Evolutionary conservation across 2,888 invertebrate genomes (phyloP).

Genomic region (Sinotaia quadrata): DNA sequence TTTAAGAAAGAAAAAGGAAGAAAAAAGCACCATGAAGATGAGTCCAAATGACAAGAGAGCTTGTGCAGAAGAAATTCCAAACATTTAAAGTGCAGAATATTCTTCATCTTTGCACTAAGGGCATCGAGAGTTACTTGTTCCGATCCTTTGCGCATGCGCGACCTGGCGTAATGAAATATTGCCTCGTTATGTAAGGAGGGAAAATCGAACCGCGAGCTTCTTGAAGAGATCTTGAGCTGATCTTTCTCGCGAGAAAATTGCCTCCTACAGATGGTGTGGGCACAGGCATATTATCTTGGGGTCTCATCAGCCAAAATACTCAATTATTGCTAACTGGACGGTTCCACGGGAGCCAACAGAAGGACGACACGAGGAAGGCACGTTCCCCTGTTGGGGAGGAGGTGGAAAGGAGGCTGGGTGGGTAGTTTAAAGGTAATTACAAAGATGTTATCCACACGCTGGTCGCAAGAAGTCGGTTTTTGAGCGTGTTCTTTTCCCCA

Average conservation of each 20-base stretch:
- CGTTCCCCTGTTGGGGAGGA: conserved; percentile 23
- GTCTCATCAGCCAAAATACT: conserved; percentile 28
- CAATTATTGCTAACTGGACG: conserved; percentile 15
- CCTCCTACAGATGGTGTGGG: conserved; percentile 31
- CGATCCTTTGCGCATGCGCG: neutral
- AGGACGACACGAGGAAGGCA: conserved; percentile 17
- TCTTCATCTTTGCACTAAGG: neutral
- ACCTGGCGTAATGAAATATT: conserved; percentile 23
- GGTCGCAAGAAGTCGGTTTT: conserved; percentile 4
- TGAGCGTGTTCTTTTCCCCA: neutral
- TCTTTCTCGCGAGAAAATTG: conserved; percentile 24
- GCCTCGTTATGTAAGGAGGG: conserved; percentile 29
- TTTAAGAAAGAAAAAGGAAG: too few relatives aligned
- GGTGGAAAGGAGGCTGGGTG: too few relatives aligned
- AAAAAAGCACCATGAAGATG: conserved; percentile 28
- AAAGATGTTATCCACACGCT: conserved; percentile 32
- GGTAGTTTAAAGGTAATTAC: conserved; percentile 40
- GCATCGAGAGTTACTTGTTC: conserved; percentile 17
- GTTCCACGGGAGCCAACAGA: neutral
- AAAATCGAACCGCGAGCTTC: conserved; percentile 28
- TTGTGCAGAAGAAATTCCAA: conserved; percentile 6
- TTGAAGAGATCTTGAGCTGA: conserved; percentile 29
- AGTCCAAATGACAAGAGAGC: conserved; percentile 16
- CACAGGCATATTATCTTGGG: conserved; percentile 24
- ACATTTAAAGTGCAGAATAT: conserved; percentile 27